Evolutionary conservation across 2,797 vertebrate species (phyloP).

Genomic region (Lagorchestes hirsutus): DNA sequence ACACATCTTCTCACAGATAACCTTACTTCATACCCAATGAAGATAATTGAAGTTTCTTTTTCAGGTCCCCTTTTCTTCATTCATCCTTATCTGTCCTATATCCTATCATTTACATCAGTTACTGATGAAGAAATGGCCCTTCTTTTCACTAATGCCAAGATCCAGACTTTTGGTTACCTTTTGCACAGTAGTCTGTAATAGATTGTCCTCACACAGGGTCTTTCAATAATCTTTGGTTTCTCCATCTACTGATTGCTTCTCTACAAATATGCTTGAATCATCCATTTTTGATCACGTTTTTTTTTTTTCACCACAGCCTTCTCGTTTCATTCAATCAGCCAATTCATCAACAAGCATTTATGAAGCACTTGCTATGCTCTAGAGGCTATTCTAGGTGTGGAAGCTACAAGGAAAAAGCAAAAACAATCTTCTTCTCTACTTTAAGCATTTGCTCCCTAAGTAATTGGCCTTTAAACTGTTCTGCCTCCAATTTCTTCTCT

Average conservation of each 20-base stretch:
- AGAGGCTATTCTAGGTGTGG: neutral
- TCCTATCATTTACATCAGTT: neutral
- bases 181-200: neutral
- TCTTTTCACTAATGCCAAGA: neutral
- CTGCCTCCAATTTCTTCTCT: neutral
- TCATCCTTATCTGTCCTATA: neutral
- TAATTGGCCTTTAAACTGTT: neutral
- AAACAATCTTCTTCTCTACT: neutral
- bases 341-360: neutral
- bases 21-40: neutral
- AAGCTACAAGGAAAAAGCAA: neutral
- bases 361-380: neutral
- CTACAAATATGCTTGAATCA: neutral
- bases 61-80: neutral
- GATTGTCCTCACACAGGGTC: neutral
- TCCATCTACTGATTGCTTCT: neutral
- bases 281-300: neutral
- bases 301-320: neutral
- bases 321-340: neutral
- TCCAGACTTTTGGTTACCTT: neutral
- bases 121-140: neutral
- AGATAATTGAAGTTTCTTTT: neutral
- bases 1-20: neutral
- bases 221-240: neutral
- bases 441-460: neutral